phyloP scores from a whole-genome alignment of 2,888 invertebrate genomes.

The Andricus quercusramuli region DNA sequence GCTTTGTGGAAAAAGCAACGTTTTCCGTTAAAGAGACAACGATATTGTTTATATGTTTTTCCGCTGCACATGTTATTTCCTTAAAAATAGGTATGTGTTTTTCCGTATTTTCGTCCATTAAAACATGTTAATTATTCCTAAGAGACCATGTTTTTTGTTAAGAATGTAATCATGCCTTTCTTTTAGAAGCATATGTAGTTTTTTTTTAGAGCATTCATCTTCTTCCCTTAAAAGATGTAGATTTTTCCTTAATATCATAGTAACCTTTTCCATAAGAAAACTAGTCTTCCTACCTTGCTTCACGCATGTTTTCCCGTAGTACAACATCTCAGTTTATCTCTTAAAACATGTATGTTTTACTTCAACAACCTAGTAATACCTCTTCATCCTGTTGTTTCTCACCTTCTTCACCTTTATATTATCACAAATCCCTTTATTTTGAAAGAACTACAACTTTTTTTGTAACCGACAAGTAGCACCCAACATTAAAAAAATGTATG shows the following conservation, averaged over 20 bases:
- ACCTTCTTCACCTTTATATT: neutral
- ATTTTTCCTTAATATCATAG: too few relatives aligned
- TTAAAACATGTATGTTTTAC: neutral
- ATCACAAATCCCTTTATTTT: neutral
- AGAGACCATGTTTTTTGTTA: too few relatives aligned
- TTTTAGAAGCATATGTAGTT: neutral
- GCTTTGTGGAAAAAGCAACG: too few relatives aligned
- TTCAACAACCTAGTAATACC: neutral
- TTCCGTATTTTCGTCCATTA: too few relatives aligned
- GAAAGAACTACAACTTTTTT: neutral
- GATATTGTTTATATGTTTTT: too few relatives aligned
- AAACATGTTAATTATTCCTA: too few relatives aligned
- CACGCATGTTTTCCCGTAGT: neutral
- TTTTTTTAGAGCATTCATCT: neutral
- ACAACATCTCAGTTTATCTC: neutral
- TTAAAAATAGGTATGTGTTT: too few relatives aligned
- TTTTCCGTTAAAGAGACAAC: too few relatives aligned
- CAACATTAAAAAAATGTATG: constrained; percentile 48
- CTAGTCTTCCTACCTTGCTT: too few relatives aligned
- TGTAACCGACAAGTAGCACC: neutral
- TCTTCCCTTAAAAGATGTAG: too few relatives aligned
- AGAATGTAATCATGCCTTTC: neutral
- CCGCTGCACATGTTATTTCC: too few relatives aligned
- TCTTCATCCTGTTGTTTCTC: neutral
- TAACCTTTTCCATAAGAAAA: too few relatives aligned